Evolutionary conservation across 2,113 vertebrate genomes (phyloP).

Genomic region (Psilopsiagon aurifrons): DNA sequence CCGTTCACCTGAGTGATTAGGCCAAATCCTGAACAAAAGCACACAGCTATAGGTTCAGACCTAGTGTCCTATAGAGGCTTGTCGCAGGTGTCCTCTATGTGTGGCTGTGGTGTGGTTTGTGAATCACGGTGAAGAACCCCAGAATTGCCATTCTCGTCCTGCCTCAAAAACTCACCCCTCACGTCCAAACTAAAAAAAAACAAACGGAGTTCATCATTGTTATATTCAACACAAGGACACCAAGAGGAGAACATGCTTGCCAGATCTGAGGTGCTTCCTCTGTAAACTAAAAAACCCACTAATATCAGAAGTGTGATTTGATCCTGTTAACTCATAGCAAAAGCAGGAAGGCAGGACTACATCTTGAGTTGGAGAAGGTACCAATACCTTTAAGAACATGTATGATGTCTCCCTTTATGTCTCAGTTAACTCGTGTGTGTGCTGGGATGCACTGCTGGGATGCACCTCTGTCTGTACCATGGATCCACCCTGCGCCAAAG

Average conservation of each 20-base stretch:
- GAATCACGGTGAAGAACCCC: background rate
- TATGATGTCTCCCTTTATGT: background rate
- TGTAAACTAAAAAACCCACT: background rate
- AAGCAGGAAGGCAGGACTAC: background rate
- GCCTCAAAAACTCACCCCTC: background rate
- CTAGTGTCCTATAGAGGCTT: background rate
- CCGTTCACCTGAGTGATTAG: rapidly evolving
- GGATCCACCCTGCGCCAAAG: background rate
- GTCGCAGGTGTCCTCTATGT: rapidly evolving
- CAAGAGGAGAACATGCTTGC: background rate
- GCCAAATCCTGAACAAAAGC: background rate
- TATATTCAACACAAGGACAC: background rate
- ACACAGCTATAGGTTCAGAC: background rate
- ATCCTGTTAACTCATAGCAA: background rate
- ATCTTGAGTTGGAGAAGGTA: background rate
- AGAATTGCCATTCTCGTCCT: background rate
- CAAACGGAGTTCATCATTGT: background rate
- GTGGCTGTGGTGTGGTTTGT: background rate
- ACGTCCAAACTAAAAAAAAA: background rate
- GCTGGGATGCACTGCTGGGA: background rate
- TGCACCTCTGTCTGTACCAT: background rate
- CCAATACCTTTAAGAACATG: rapidly evolving
- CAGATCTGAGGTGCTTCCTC: background rate
- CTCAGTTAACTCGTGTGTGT: background rate
- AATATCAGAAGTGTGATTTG: background rate